phyloP scores from a whole-genome alignment of 2,888 invertebrate species.

The Sinodicranocentrus sp. region DNA sequence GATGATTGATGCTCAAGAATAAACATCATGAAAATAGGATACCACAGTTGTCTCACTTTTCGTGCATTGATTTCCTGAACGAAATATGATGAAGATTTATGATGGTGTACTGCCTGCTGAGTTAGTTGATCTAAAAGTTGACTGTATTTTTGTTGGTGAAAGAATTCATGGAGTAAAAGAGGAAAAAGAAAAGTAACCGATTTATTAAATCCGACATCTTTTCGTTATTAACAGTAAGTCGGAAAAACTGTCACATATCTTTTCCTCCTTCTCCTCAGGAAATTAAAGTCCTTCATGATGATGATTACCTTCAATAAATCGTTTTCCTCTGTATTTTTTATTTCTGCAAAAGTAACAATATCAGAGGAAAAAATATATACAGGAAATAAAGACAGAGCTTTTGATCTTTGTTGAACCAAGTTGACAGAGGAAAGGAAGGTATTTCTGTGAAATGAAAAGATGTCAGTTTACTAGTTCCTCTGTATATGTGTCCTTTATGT shows the following conservation, averaged over 20 bases:
- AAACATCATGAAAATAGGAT: too few relatives aligned
- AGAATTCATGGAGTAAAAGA: conserved; percentile 91
- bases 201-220: conserved; percentile 1
- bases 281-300: conserved; percentile 74
- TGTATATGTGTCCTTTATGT: neutral
- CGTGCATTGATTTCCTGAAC: neutral
- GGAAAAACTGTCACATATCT: conserved; percentile 29
- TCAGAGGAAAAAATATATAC: neutral
- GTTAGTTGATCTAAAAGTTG: neutral
- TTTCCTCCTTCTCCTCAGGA: conserved; percentile 42
- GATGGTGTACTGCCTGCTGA: conserved; percentile 30
- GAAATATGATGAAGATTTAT: conserved; percentile 67
- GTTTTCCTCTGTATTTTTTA: conserved; percentile 10
- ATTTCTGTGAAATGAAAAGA: conserved; percentile 36
- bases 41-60: too few relatives aligned
- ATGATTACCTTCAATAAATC: conserved; percentile 66
- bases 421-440: conserved; percentile 34
- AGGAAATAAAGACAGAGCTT: conserved; percentile 48
- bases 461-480: conserved; percentile 29
- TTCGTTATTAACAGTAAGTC: conserved; percentile 3
- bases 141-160: conserved; percentile 80
- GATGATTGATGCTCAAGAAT: too few relatives aligned
- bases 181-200: neutral
- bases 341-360: conserved; percentile 11
- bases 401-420: conserved; percentile 53